Evolutionary conservation across 2,888 invertebrate genomes (phyloP), one percentile per base, ranked within the genome.

Genomic region (Trissolcus japonicus): DNA sequence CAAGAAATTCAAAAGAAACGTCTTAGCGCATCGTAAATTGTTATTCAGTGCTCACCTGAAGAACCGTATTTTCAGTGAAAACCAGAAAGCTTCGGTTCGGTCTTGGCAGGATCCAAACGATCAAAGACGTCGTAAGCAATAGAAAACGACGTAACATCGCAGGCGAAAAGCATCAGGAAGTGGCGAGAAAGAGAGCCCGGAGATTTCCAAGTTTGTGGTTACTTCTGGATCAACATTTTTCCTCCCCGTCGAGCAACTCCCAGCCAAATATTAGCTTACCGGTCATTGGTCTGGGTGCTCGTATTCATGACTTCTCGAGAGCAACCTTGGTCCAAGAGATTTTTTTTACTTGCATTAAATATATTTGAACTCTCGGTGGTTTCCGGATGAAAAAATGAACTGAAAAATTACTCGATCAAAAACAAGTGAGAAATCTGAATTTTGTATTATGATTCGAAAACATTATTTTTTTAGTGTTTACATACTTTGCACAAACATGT

Each of bases 1-100:
- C 41, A 16, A 19, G 43, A 51, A 56, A 65, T 60, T 59, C 48
- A 65, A 63, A 67, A 59, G 59, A 72, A 62, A 57, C 57, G 51
- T 76, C 65, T 63, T 69, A 69, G 48, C 50, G 55, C 67, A 19
- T 68, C 41, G 56, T 67, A 77, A 67, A 72, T 71, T 63, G 55
- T 59, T 60, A 59, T 76, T 54, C 57, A 19, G 54, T 29, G 75
- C 80, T 84, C 75, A 88, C 88, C 86, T 89, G 88, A 63, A 87
- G 79, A 21, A 87, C 72, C 1, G 87, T 82, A 53, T 78, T 82
- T 75, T 82, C 43, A 3, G 88, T 83, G 50, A 82, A 89, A 40
- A 88, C 76, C 19, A 89, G 83, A 54, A 82, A 74, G 6, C 83
- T 78, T 7, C 76, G 74, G 68, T 82, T 81, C 48, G 54, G 79